Evolutionary conservation across 2,797 vertebrate genomes (phyloP), one percentile per base, ranked within the genome.

Genomic region (Sebastolobus altivelis): DNA sequence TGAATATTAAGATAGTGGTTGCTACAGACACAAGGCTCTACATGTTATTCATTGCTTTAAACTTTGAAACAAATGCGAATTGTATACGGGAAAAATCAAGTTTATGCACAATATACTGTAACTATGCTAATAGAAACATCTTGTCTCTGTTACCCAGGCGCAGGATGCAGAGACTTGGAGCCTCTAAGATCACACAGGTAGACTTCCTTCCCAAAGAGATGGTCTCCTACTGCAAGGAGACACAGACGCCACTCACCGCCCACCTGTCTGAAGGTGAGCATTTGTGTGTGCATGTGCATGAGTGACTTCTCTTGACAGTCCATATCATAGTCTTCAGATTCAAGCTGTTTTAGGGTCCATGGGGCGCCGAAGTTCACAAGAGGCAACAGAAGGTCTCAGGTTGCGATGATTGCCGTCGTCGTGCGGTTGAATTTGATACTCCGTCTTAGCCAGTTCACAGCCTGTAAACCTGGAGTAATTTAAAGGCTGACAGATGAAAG

Each of bases 161-260:
- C 75, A 96, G 96, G 90, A 94, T 97, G 86, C 97, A 97, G 85
- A 97, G 97, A 71, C 95, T 99, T 65, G 97, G 97, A 0, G 96
- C 98, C 70, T 98, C 98, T 4, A 99, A 99, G 94, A 96, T 99
- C 69, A 98, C 96, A 73, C 99, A 99, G 85, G 98, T 99, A 75
- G 99, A 99, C 91, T 99, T 99, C 89, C 93, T 97, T 85, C 99
- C 98, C 68, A 97, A 96, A 81, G 98, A 99, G 88, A 93, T 99
- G 49, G 98, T 99, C 7, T 96, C 97, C 0, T 99, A 99, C 92
- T 94, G 95, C 94, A 99, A 99, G 92, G 98, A 99, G 94, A 99
- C 99, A 0, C 99, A 99, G 94, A 99, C 99, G 0, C 98, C 97
- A 27, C 89, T 97, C 86, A 96, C 94, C 1, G 96, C 97, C 0